These are phyloP conservation scores for Protosalanx chinensis DNA, from an alignment of 2,797 vertebrate genomes.

Conservation along the genomic window DNA sequence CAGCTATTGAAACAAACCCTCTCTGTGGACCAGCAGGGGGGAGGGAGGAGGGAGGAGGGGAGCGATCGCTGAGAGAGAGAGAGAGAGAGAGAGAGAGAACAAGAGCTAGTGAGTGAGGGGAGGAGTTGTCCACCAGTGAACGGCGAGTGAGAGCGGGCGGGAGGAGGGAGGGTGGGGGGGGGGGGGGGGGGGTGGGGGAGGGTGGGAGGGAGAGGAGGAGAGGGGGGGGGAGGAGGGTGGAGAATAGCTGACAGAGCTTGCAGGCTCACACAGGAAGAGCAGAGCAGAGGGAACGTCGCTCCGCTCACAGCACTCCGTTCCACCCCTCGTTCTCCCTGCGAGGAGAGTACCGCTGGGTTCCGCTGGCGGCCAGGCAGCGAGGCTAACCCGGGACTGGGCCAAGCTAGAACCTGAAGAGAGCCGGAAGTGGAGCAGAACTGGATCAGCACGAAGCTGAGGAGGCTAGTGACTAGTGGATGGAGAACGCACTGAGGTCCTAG, in stretches of 20 bases:
- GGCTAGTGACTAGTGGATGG: too few relatives aligned
- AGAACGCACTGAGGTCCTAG: neutral
- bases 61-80: conserved; percentile 65
- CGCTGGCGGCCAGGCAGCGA: too few relatives aligned
- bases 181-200: conserved; percentile 34
- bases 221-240: conserved; percentile 43
- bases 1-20: conserved; percentile 66
- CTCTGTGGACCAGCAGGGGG: conserved; percentile 36
- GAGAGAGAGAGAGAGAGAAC: conserved; percentile 65
- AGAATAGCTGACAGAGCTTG: conserved; percentile 59
- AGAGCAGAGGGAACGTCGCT: conserved; percentile 62
- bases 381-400: too few relatives aligned
- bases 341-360: too few relatives aligned
- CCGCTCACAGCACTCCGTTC: conserved; percentile 56
- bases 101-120: conserved; percentile 60
- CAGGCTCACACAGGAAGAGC: conserved; percentile 64
- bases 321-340: neutral
- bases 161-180: conserved; percentile 9
- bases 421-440: too few relatives aligned
- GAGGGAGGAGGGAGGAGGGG: conserved; percentile 5
- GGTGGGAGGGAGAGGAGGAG: conserved; percentile 5
- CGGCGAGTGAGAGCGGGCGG: conserved; percentile 55
- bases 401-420: too few relatives aligned
- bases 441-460: too few relatives aligned
- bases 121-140: conserved; percentile 66